Evolutionary conservation across 2,113 vertebrate genomes (phyloP).

Genomic region (Platysternon megacephalum): DNA sequence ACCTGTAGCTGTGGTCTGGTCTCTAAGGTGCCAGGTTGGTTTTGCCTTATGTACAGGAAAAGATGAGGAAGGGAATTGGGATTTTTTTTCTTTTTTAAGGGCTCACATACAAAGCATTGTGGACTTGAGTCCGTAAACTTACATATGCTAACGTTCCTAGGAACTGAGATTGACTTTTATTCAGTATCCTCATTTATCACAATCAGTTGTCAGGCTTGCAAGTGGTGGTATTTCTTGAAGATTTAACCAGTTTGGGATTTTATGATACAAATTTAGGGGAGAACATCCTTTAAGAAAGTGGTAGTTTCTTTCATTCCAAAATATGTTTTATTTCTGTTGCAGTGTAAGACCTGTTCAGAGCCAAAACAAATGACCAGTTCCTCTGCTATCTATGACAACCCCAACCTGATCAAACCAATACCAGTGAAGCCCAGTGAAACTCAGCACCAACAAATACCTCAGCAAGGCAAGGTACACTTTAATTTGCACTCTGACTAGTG

Average conservation of each 20-base stretch:
- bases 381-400: constrained; percentile 88
- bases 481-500: neutral
- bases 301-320: neutral
- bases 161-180: constrained; percentile 16
- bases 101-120: neutral
- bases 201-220: neutral
- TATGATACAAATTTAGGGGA: neutral
- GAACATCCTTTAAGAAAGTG: neutral
- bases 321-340: constrained; percentile 42
- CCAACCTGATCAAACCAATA: constrained; percentile 95
- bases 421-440: constrained; percentile 89
- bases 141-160: neutral
- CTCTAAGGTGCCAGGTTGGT: neutral
- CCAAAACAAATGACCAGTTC: constrained; percentile 94
- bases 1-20: neutral
- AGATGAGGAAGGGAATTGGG: neutral
- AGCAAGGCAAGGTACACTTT: constrained; percentile 74
- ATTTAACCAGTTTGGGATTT: neutral
- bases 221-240: neutral
- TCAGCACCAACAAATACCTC: constrained; percentile 61
- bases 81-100: neutral
- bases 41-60: neutral
- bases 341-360: constrained; percentile 90
- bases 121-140: neutral
- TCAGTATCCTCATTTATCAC: neutral